phyloP scores from a whole-genome alignment of 1,140 invertebrate genomes.

The Drosophila quadrilineata region DNA sequence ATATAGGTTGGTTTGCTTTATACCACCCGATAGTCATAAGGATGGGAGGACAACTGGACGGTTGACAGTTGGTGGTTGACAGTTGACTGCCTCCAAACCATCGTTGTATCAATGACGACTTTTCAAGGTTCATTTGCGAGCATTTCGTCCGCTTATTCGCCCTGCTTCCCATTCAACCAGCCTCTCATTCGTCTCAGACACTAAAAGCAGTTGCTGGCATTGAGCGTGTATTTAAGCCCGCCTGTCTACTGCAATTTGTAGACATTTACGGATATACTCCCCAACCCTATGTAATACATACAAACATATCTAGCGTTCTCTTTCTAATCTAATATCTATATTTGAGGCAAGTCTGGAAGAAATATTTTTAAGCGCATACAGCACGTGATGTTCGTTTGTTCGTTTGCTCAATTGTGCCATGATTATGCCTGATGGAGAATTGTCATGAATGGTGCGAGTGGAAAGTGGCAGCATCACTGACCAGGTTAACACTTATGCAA shows the following conservation, averaged over 20 bases:
- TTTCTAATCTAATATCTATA: slow-evolving; percentile 34
- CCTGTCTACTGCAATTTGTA: slow-evolving; percentile 70
- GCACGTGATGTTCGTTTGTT: slow-evolving; percentile 72
- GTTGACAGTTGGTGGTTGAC: slow-evolving; percentile 2
- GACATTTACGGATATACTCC: slow-evolving; percentile 43
- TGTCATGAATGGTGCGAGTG: slow-evolving; percentile 1
- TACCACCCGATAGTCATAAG: slow-evolving; percentile 7
- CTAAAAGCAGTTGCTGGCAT: slow-evolving; percentile 44
- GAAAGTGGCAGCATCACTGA: not conserved
- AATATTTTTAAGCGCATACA: slow-evolving; percentile 24
- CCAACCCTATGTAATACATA: not conserved
- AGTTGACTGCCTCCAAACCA: slow-evolving; percentile 17
- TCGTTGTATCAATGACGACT: slow-evolving; percentile 56
- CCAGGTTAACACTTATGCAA: slow-evolving; percentile 17
- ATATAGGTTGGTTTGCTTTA: slow-evolving; percentile 51
- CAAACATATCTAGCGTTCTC: slow-evolving; percentile 16
- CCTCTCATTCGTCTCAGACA: not conserved
- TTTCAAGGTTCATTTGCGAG: slow-evolving; percentile 73
- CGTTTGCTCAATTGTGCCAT: slow-evolving; percentile 61
- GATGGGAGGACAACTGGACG: not conserved
- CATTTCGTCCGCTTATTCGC: not conserved
- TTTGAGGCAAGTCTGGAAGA: slow-evolving; percentile 16
- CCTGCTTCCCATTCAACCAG: not conserved
- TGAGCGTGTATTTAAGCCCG: slow-evolving; percentile 27
- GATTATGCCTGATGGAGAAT: slow-evolving; percentile 44